Percentiles rank a stretch among this genome's conserved stretches.
Conservation (phyloP, 23 tunicate genomes). For the Halocynthia aurantium region DNA sequence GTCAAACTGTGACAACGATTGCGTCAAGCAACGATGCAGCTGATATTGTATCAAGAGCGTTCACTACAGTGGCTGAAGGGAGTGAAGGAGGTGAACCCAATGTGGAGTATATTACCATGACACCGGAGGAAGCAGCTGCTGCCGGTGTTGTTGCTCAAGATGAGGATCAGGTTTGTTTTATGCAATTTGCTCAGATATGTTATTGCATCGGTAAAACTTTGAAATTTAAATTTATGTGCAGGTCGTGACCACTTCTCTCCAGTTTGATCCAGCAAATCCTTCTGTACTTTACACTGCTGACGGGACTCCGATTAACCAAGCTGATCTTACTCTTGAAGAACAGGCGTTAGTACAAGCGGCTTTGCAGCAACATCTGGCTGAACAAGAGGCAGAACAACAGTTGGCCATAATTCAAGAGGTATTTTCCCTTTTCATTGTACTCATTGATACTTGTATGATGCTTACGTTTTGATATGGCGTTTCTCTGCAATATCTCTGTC, state of each 20-base stretch:
- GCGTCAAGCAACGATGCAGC: slow-evolving; percentile 24
- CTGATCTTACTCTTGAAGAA: slow-evolving; percentile 91
- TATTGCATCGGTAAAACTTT: background rate
- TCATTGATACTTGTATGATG: too few species aligned
- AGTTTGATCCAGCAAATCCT: slow-evolving; percentile 96
- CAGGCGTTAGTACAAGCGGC: slow-evolving; percentile 92
- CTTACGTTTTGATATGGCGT: too few species aligned
- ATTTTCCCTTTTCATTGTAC: background rate
- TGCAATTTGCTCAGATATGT: background rate
- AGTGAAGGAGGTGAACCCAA: slow-evolving; percentile 46
- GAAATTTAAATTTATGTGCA: slow-evolving; percentile 10
- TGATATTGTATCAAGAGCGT: slow-evolving; percentile 69
- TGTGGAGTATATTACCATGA: slow-evolving; percentile 93
- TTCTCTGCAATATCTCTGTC: too few species aligned
- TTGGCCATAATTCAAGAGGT: slow-evolving; percentile 84
- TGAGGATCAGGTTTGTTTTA: slow-evolving; percentile 60
- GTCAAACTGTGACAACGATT: slow-evolving; percentile 23
- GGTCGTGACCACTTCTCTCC: slow-evolving; percentile 93
- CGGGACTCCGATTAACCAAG: slow-evolving; percentile 77
- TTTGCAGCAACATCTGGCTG: slow-evolving; percentile 95
- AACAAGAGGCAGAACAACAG: slow-evolving; percentile 94
- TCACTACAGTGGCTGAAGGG: slow-evolving; percentile 57
- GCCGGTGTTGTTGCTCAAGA: slow-evolving; percentile 58
- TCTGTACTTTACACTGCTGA: slow-evolving; percentile 90
- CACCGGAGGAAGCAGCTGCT: slow-evolving; percentile 96